phyloP scores from a whole-genome alignment of 2,888 invertebrate genomes.

The Cremastinae sp. region DNA sequence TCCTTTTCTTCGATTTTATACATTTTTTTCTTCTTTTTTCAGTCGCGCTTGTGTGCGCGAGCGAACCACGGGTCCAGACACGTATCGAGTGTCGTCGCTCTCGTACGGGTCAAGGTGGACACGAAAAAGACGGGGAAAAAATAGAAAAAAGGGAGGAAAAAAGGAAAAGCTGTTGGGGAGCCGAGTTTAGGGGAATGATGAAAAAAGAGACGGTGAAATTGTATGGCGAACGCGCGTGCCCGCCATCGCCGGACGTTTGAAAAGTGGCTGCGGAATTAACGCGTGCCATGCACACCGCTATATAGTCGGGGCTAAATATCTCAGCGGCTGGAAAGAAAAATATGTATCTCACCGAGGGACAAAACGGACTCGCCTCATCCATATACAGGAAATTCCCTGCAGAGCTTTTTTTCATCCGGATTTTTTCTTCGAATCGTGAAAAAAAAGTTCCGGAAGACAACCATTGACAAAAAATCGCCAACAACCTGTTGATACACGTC shows the following conservation, averaged over 20 bases:
- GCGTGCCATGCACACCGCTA: constrained; percentile 14
- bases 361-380: constrained; percentile 18
- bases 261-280: constrained; percentile 78
- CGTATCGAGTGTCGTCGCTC: constrained; percentile 74
- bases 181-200: constrained; percentile 31
- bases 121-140: background rate
- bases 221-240: constrained; percentile 41
- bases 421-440: no score
- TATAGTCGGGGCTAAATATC: background rate
- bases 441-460: no score
- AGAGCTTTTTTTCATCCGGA: constrained; percentile 26
- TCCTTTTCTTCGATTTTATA: no score
- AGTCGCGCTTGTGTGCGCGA: no score
- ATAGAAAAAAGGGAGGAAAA: constrained; percentile 60
- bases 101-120: constrained; percentile 61
- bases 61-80: constrained; percentile 26
- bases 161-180: constrained; percentile 60
- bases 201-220: constrained; percentile 56
- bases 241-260: constrained; percentile 69
- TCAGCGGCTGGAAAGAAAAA: constrained; percentile 5
- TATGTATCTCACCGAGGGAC: constrained; percentile 23
- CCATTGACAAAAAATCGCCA: no score
- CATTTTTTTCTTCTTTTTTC: no score
- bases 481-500: no score
- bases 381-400: constrained; percentile 9